Evolutionary conservation across 2,888 invertebrate genomes (phyloP).

Genomic region (Netelia melanura): DNA sequence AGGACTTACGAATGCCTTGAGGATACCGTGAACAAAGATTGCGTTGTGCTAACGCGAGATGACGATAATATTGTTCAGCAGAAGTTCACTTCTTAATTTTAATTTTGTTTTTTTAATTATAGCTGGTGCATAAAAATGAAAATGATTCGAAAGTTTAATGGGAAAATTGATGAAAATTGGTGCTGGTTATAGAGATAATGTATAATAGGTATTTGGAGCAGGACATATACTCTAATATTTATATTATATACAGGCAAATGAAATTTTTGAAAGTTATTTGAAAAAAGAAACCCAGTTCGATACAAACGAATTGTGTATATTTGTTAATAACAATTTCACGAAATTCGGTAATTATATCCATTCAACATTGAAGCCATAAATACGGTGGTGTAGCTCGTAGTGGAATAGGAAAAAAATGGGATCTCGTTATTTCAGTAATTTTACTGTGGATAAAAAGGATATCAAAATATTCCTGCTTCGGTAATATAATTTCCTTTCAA

Average conservation of each 20-base stretch:
- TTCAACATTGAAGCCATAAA: neutral
- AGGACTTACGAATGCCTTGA: conserved; percentile 26
- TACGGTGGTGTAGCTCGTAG: neutral
- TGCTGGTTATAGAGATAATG: too few species aligned
- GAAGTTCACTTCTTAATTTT: neutral
- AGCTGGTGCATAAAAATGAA: neutral
- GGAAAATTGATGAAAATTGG: too few species aligned
- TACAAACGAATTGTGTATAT: too few species aligned
- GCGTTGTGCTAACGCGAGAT: conserved; percentile 28
- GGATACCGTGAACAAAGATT: conserved; percentile 34
- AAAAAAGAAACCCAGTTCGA: too few species aligned
- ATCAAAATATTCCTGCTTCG: neutral
- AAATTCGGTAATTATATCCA: neutral
- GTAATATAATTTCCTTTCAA: neutral
- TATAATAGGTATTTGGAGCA: too few species aligned
- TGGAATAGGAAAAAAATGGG: neutral
- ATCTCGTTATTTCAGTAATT: neutral
- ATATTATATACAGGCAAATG: too few species aligned
- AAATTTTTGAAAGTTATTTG: too few species aligned
- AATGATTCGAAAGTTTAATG: neutral
- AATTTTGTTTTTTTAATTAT: neutral
- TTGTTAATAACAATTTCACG: too few species aligned
- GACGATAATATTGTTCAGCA: conserved; percentile 36
- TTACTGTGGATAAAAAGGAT: neutral
- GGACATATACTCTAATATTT: too few species aligned